These are phyloP conservation scores for Parnassius glacialis DNA, from an alignment of 2,888 invertebrate genomes.

Conservation along the genomic window DNA sequence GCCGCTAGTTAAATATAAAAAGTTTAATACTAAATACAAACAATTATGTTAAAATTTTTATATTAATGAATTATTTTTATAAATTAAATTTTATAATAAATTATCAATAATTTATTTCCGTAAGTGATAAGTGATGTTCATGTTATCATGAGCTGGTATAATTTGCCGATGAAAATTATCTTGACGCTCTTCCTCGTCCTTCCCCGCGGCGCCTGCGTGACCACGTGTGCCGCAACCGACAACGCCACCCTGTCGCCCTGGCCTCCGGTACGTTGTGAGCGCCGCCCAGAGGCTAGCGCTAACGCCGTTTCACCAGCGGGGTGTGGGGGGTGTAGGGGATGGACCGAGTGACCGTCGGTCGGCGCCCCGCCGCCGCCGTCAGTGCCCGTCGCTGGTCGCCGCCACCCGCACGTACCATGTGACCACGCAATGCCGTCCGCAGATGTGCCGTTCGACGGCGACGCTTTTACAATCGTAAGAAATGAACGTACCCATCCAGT, in stretches of 20 bases:
- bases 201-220: slow-evolving; percentile 53
- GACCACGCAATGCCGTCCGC: slow-evolving; percentile 56
- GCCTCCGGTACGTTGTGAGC: slow-evolving; percentile 28
- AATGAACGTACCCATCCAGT: slow-evolving; percentile 32
- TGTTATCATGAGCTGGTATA: not conserved
- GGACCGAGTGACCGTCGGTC: slow-evolving; percentile 38
- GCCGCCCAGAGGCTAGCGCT: slow-evolving; percentile 30
- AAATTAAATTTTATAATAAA: too few relatives aligned
- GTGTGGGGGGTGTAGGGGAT: not conserved
- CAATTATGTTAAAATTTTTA: too few relatives aligned
- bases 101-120: too few relatives aligned
- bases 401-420: slow-evolving; percentile 30
- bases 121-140: too few relatives aligned
- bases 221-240: slow-evolving; percentile 39
- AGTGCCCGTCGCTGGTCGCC: slow-evolving; percentile 32
- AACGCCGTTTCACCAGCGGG: slow-evolving; percentile 26
- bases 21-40: too few relatives aligned
- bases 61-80: too few relatives aligned
- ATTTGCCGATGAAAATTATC: slow-evolving; percentile 13
- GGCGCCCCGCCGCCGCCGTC: slow-evolving; percentile 27
- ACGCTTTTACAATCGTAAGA: slow-evolving; percentile 59
- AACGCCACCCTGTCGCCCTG: slow-evolving; percentile 5
- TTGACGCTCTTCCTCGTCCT: slow-evolving; percentile 14
- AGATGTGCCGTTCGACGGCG: slow-evolving; percentile 43
- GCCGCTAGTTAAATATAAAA: too few relatives aligned